A percentile compares a stretch with the other conserved stretches of the same genome.
Evolutionary conservation across 2,888 invertebrate species (phyloP).

Genomic region (Yponomeuta malinellus): DNA sequence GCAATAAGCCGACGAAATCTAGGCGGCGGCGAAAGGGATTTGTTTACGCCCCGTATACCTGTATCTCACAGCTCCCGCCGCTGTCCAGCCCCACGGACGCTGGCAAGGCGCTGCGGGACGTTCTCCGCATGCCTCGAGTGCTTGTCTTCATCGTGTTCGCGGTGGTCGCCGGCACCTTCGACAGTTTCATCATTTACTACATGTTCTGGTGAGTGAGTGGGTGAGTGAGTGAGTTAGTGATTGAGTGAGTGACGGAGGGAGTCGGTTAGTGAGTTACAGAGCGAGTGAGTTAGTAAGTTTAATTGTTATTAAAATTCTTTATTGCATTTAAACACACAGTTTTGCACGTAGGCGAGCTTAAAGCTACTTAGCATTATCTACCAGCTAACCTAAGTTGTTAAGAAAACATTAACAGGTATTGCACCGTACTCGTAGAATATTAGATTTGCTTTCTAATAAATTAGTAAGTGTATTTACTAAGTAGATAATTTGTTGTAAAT

Average conservation of each 20-base stretch:
- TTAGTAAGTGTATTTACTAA: too few species aligned
- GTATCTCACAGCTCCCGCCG: conserved; percentile 57
- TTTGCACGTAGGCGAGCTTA: too few species aligned
- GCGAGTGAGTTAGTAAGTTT: not conserved
- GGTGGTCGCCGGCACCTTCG: conserved; percentile 84
- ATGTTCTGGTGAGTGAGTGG: conserved; percentile 81
- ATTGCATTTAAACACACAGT: too few species aligned
- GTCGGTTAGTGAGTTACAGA: not conserved
- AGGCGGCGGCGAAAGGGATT: too few species aligned
- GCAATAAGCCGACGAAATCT: too few species aligned
- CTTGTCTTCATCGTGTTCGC: conserved; percentile 83
- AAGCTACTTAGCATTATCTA: too few species aligned
- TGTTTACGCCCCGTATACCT: too few species aligned
- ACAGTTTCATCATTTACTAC: conserved; percentile 88
- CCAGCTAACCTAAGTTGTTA: too few species aligned
- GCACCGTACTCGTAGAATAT: too few species aligned
- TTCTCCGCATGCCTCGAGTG: conserved; percentile 79
- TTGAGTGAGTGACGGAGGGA: not conserved
- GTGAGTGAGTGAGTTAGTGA: not conserved
- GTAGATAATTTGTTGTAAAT: too few species aligned
- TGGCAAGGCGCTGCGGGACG: conserved; percentile 76
- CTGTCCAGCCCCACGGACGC: conserved; percentile 81
- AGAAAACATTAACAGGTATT: too few species aligned
- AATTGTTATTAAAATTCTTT: not conserved
- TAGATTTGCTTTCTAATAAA: too few species aligned